Evolutionary conservation across 2,888 invertebrate genomes (phyloP).

Genomic region (Limnephilus lunatus): DNA sequence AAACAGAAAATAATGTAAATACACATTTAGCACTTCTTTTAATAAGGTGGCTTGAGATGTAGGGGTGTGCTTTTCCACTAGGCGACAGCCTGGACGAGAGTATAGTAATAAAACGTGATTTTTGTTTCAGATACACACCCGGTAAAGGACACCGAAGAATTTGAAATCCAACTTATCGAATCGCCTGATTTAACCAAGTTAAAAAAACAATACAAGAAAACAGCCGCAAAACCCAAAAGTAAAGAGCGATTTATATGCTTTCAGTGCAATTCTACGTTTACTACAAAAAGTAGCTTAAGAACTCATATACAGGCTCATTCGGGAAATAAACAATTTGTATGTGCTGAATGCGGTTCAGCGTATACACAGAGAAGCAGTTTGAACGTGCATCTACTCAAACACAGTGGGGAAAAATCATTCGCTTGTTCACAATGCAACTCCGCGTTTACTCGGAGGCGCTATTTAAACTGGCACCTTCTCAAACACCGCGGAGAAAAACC

Average conservation of each 20-base stretch:
- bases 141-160: not conserved
- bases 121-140: not conserved
- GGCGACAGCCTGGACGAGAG: no score
- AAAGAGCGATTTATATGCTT: not conserved
- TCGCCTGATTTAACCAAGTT: not conserved
- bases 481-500: slow-evolving; percentile 81
- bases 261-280: not conserved
- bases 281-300: not conserved
- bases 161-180: not conserved
- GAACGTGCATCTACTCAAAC: not conserved
- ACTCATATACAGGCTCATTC: not conserved
- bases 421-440: not conserved
- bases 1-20: no score
- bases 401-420: not conserved
- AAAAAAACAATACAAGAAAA: not conserved
- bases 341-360: not conserved
- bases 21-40: no score
- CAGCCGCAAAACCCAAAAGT: not conserved
- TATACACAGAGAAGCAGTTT: not conserved
- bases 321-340: not conserved
- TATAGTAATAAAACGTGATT: not conserved
- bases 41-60: no score
- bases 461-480: slow-evolving; percentile 72
- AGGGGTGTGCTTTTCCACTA: no score
- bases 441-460: not conserved